phyloP scores from a whole-genome alignment of 2,113 vertebrate species.

The Pipra filicauda region DNA sequence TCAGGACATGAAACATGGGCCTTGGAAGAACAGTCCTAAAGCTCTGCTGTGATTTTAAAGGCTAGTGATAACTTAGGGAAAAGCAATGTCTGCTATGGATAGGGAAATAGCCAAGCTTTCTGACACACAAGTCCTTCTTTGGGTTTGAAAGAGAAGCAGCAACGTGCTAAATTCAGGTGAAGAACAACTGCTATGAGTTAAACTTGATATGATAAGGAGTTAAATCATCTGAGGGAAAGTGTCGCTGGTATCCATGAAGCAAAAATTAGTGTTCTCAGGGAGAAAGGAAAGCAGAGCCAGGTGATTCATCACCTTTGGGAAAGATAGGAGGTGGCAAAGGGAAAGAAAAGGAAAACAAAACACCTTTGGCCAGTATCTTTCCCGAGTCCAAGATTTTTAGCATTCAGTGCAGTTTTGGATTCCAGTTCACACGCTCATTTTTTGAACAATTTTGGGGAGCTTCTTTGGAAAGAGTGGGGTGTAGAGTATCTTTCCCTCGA shows the following conservation, averaged over 20 bases:
- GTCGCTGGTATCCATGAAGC: not conserved
- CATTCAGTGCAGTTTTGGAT: not conserved
- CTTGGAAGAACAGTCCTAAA: not conserved
- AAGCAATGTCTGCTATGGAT: not conserved
- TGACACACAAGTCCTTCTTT: not conserved
- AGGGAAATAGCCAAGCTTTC: not conserved
- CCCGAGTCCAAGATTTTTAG: not conserved
- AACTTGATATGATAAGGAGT: not conserved
- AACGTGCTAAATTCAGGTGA: not conserved
- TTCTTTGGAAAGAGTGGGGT: not conserved
- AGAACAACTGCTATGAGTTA: not conserved
- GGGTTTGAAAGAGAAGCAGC: not conserved
- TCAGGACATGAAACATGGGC: not conserved
- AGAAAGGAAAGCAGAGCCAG: not conserved
- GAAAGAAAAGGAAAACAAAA: not conserved
- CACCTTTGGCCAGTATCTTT: not conserved
- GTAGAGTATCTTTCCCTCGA: not conserved
- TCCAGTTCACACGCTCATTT: not conserved
- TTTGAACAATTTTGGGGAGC: accelerated
- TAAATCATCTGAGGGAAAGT: not conserved
- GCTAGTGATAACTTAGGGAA: not conserved
- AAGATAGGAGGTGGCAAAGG: not conserved
- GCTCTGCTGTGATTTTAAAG: not conserved
- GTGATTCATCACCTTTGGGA: not conserved
- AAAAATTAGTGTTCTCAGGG: not conserved